A percentile compares a stretch with the other conserved stretches of the same genome.
Conservation (phyloP, 2,113 vertebrate species). For the Balaeniceps rex region DNA sequence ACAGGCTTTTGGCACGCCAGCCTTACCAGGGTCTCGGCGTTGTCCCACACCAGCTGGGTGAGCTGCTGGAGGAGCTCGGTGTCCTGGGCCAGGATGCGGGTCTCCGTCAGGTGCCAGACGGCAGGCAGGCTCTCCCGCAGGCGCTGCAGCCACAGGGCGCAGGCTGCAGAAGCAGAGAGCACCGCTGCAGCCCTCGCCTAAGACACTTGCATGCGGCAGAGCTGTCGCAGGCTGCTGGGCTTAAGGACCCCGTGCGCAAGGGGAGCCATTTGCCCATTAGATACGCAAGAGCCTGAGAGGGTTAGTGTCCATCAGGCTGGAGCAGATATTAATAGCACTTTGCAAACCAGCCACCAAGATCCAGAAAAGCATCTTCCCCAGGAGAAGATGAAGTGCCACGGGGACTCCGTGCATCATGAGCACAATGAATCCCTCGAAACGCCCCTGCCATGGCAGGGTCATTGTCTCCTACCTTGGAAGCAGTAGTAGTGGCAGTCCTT, state of each 20-base stretch:
- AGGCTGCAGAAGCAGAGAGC: conserved; percentile 68
- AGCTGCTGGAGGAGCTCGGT: conserved; percentile 62
- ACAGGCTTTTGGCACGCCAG: accelerated
- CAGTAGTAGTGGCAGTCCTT: conserved; percentile 78
- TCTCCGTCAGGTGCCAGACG: conserved; percentile 65
- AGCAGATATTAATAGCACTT: not conserved
- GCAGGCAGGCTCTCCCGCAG: conserved; percentile 70
- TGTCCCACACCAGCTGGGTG: conserved; percentile 80
- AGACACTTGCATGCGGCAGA: not conserved
- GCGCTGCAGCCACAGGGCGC: conserved; percentile 82
- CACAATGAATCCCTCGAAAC: not conserved
- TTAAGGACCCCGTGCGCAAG: not conserved
- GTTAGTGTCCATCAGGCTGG: too few relatives aligned
- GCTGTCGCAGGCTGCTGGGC: accelerated
- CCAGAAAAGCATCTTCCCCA: not conserved
- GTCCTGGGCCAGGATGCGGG: conserved; percentile 56
- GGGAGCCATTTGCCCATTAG: accelerated
- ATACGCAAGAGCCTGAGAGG: not conserved
- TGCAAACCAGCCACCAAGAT: not conserved
- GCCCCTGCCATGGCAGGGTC: accelerated
- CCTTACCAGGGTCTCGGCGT: conserved; percentile 82
- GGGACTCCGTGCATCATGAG: accelerated
- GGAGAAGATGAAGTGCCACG: accelerated
- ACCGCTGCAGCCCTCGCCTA: not conserved
- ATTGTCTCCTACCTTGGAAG: conserved; percentile 77